These are phyloP conservation scores for Piscicola geometra DNA, from an alignment of 2,888 invertebrate genomes.

Conservation along the genomic window DNA sequence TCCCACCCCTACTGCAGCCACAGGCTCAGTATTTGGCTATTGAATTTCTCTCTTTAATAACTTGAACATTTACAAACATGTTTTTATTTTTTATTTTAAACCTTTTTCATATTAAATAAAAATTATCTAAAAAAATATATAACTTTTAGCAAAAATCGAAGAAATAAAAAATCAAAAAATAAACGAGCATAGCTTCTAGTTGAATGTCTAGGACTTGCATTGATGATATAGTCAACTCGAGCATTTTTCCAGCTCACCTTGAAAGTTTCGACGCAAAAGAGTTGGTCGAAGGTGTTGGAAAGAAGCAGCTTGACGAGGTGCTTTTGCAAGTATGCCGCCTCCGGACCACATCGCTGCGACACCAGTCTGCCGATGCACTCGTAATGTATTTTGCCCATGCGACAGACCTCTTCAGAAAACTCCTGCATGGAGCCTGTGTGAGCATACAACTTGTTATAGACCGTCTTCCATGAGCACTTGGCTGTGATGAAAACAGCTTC, in stretches of 20 bases:
- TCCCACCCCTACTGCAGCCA: too few species aligned
- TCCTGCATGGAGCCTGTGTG: constrained; percentile 10
- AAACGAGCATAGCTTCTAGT: too few species aligned
- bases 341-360: background rate
- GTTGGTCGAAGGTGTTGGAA: constrained; percentile 10
- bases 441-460: constrained; percentile 2
- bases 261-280: constrained; percentile 7
- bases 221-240: background rate
- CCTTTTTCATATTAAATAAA: too few species aligned
- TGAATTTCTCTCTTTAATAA: too few species aligned
- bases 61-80: too few species aligned
- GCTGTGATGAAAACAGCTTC: background rate
- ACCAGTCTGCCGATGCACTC: constrained; percentile 19
- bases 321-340: constrained; percentile 23
- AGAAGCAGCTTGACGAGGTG: constrained; percentile 10
- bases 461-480: constrained; percentile 13
- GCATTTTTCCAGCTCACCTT: background rate
- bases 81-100: too few species aligned
- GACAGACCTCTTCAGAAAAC: constrained; percentile 5
- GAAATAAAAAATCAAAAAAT: too few species aligned
- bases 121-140: too few species aligned
- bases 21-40: too few species aligned
- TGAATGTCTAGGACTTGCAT: background rate
- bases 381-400: constrained; percentile 18
- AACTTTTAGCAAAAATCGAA: background rate